These are phyloP conservation scores for Agrotis puta DNA, from an alignment of 2,888 invertebrate genomes.

Conservation along the genomic window DNA sequence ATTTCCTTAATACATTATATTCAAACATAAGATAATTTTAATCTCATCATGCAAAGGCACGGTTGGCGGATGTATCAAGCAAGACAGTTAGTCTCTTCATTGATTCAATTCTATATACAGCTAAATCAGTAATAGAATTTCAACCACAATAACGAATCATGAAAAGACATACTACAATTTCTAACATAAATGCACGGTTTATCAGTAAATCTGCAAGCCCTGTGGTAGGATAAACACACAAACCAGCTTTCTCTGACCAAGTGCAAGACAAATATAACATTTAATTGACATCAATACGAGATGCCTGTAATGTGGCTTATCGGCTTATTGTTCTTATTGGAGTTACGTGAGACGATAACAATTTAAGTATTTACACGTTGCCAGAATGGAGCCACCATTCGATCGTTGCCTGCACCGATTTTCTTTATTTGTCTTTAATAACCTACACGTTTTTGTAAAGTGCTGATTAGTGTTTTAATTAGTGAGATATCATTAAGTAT, in stretches of 20 bases:
- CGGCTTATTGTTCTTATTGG: constrained; percentile 6
- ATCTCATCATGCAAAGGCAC: constrained; percentile 22
- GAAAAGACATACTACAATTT: too few species aligned
- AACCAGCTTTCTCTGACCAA: constrained; percentile 28
- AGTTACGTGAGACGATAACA: constrained; percentile 31
- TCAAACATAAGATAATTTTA: not conserved
- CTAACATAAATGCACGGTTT: too few species aligned
- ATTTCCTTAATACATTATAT: too few species aligned
- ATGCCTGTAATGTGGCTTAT: constrained; percentile 27
- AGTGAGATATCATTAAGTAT: constrained; percentile 10
- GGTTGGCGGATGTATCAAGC: constrained; percentile 17
- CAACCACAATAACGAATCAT: not conserved
- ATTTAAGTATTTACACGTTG: constrained; percentile 12
- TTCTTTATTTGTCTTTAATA: constrained; percentile 26
- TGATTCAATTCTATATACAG: not conserved
- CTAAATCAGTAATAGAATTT: not conserved
- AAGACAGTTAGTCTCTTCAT: not conserved
- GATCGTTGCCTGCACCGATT: constrained; percentile 9
- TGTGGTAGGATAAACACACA: not conserved
- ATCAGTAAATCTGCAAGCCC: not conserved
- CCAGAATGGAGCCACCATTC: constrained; percentile 1
- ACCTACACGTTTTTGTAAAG: constrained; percentile 4
- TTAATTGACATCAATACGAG: constrained; percentile 33
- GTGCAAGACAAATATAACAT: constrained; percentile 28
- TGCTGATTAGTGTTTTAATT: constrained; percentile 15